Conservation (phyloP, 2,113 vertebrate species). For the Tachycineta bicolor region DNA sequence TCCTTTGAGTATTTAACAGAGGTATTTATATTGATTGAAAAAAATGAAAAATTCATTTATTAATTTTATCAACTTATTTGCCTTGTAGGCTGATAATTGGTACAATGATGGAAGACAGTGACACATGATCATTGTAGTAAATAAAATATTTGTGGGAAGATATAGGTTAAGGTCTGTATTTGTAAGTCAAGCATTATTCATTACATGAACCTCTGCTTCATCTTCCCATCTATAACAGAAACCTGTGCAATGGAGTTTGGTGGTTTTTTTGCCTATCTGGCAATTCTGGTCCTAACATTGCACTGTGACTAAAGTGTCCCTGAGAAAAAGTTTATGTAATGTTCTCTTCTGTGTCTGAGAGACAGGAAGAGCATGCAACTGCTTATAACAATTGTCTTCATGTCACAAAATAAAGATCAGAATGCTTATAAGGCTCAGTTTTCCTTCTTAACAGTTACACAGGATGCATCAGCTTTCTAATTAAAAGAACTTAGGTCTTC, state of each 20-base stretch:
- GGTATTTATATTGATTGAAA: conserved; percentile 72
- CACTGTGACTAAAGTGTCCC: not conserved
- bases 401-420: not conserved
- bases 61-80: not conserved
- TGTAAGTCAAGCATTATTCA: not conserved
- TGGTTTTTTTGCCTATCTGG: not conserved
- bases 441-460: not conserved
- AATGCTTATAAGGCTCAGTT: not conserved
- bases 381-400: not conserved
- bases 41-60: not conserved
- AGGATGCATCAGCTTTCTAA: not conserved
- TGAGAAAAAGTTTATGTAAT: not conserved
- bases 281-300: not conserved
- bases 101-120: not conserved
- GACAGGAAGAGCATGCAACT: not conserved
- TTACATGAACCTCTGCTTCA: not conserved
- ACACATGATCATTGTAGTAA: not conserved
- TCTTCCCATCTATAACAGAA: not conserved
- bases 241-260: rapidly evolving
- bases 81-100: not conserved
- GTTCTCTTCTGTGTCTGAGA: not conserved
- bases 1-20: conserved; percentile 89
- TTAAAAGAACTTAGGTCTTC: not conserved
- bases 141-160: not conserved
- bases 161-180: not conserved